Percentiles rank a stretch among this genome's conserved stretches.
Evolutionary conservation across 2,113 vertebrate species (phyloP).

Genomic region (Paralichthys olivaceus): DNA sequence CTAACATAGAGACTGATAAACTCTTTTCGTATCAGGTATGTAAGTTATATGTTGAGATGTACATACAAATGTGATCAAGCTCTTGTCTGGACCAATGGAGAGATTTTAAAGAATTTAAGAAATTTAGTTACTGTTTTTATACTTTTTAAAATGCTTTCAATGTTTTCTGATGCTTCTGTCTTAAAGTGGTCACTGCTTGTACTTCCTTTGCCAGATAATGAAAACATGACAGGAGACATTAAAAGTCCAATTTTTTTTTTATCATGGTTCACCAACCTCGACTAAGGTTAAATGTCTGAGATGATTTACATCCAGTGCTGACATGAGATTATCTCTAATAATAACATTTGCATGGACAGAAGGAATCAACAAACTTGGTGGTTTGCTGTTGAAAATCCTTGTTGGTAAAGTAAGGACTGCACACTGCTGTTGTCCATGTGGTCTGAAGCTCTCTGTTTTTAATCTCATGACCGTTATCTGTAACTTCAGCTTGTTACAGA

Average conservation of each 20-base stretch:
- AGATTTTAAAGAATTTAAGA: too few species aligned
- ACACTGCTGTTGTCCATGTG: background rate
- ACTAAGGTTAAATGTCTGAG: background rate
- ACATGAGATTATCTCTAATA: constrained; percentile 1
- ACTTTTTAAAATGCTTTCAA: too few species aligned
- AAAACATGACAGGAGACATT: background rate
- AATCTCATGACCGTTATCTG: background rate
- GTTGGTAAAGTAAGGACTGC: background rate
- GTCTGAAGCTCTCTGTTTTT: background rate
- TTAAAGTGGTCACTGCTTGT: background rate
- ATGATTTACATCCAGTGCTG: background rate
- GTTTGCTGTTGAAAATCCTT: background rate
- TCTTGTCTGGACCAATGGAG: too few species aligned
- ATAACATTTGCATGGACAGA: background rate
- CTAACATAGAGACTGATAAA: background rate
- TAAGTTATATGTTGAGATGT: background rate
- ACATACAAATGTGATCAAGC: too few species aligned
- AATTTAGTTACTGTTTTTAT: too few species aligned
- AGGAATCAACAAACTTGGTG: background rate
- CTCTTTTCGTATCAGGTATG: background rate
- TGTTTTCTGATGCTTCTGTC: too few species aligned
- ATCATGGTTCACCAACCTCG: background rate
- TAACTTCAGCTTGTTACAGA: background rate
- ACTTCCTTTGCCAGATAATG: background rate
- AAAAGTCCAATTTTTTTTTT: too few species aligned